Evolutionary conservation across 2,113 vertebrate genomes (phyloP).

Genomic region (Ahaetulla prasina): DNA sequence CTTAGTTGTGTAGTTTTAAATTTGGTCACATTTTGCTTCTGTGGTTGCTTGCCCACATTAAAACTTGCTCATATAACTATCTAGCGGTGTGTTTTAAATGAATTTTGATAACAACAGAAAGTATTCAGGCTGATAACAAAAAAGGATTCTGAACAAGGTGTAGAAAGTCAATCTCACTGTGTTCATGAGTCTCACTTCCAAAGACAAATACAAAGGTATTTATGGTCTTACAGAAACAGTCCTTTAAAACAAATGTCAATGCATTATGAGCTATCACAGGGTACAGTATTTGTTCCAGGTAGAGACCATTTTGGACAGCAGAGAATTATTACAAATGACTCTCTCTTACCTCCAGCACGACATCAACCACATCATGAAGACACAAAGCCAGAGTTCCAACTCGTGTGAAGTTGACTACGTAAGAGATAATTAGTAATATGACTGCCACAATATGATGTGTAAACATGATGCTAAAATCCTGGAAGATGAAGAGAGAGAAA

Average conservation of each 20-base stretch:
- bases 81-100: not conserved
- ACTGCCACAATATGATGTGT: conserved; percentile 87
- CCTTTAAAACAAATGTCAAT: not conserved
- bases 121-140: not conserved
- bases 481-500: conserved; percentile 45
- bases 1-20: not conserved
- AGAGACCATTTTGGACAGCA: not conserved
- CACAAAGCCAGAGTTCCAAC: conserved; percentile 89
- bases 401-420: conserved; percentile 92
- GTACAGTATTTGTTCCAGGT: not conserved
- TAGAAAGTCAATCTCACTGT: not conserved
- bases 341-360: conserved; percentile 90
- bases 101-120: not conserved
- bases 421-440: conserved; percentile 87
- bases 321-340: not conserved
- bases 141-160: not conserved
- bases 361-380: conserved; percentile 86
- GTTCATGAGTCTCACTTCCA: not conserved
- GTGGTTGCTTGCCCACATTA: not conserved
- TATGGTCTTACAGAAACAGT: not conserved
- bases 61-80: not conserved
- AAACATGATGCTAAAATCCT: conserved; percentile 96
- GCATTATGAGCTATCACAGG: not conserved
- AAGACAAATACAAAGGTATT: not conserved
- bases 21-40: not conserved